phyloP scores from a whole-genome alignment of 2,797 vertebrate genomes.

The Taenioides sp. region DNA sequence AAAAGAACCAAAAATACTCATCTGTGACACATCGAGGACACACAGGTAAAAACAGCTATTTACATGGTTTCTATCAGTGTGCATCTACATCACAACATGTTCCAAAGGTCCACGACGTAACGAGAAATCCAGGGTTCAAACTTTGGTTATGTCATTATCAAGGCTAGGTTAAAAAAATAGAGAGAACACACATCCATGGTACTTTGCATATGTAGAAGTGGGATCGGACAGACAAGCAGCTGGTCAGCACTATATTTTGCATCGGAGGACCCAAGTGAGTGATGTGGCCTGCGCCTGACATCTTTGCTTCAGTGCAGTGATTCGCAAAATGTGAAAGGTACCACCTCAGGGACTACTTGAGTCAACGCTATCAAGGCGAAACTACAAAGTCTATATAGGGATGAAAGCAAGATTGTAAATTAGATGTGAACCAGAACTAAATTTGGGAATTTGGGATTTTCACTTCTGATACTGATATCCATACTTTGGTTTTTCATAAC shows the following conservation, averaged over 20 bases:
- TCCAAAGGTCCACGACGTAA: conserved; percentile 77
- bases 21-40: conserved; percentile 75
- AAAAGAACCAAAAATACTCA: conserved; percentile 62
- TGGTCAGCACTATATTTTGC: conserved; percentile 78
- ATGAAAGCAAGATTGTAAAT: neutral
- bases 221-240: conserved; percentile 80
- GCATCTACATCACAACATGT: conserved; percentile 78
- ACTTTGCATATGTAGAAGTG: conserved; percentile 84
- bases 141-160: conserved; percentile 87
- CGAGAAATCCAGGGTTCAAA: conserved; percentile 80
- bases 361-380: neutral
- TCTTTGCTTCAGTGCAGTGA: conserved; percentile 65
- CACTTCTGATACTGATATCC: no score
- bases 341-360: neutral
- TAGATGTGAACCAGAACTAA: neutral
- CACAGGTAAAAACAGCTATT: conserved; percentile 80
- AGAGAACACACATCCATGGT: conserved; percentile 80
- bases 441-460: neutral
- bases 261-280: conserved; percentile 73
- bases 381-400: neutral
- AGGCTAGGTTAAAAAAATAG: conserved; percentile 86
- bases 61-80: conserved; percentile 77
- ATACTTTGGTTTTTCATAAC: no score
- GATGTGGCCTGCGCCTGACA: conserved; percentile 72
- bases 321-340: neutral